Evolutionary conservation across 2,888 invertebrate genomes (phyloP).

Genomic region (Scaptomyza reducta): DNA sequence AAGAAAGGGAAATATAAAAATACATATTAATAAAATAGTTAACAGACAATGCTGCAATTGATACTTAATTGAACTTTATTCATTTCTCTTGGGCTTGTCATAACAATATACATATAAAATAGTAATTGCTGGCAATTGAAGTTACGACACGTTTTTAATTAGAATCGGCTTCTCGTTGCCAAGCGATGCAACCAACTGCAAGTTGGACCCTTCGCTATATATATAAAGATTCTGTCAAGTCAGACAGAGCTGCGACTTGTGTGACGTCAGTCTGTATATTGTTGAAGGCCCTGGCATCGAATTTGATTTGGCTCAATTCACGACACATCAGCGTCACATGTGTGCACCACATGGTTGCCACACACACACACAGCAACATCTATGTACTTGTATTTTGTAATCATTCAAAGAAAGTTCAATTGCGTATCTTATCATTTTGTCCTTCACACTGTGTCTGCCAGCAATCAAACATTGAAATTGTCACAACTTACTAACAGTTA

Average conservation of each 20-base stretch:
- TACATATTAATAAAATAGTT: neutral
- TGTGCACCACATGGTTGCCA: conserved; percentile 53
- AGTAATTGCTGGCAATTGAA: conserved; percentile 65
- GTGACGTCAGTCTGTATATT: conserved; percentile 35
- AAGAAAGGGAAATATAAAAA: neutral
- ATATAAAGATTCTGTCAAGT: conserved; percentile 9
- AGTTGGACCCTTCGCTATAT: conserved; percentile 17
- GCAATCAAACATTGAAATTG: neutral
- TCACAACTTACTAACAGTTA: neutral
- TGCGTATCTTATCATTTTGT: conserved; percentile 75
- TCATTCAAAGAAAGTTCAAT: conserved; percentile 69
- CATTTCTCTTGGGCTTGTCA: neutral
- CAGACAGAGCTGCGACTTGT: conserved; percentile 41
- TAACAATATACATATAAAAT: too few relatives aligned
- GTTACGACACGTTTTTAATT: conserved; percentile 48
- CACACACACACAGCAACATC: conserved; percentile 10
- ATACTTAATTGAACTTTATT: conserved; percentile 9
- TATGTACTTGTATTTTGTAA: conserved; percentile 34
- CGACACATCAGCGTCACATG: conserved; percentile 54
- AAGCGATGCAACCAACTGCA: conserved; percentile 37
- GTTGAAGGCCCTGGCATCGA: conserved; percentile 22
- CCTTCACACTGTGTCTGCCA: conserved; percentile 52
- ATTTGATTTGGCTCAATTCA: conserved; percentile 34
- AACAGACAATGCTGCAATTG: conserved; percentile 9
- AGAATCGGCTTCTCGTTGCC: neutral